Evolutionary conservation across 2,888 invertebrate genomes (phyloP), one percentile per base, ranked within the genome.

Genomic region (Sphaeridia pumilis): DNA sequence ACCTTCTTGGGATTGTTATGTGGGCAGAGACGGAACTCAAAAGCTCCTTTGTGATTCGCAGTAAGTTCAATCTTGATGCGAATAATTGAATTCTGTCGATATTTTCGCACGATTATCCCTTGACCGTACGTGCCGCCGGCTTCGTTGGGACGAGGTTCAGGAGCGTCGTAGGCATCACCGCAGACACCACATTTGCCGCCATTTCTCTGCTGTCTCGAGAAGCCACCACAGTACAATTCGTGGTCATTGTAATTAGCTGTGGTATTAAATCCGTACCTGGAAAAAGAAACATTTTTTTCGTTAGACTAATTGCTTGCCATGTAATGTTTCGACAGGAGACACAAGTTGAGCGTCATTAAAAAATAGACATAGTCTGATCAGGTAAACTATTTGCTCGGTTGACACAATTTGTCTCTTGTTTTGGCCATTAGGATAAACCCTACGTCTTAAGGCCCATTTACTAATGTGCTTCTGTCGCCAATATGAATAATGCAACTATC

Each of bases 241-340:
- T 88, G 83, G 71, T 90, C 89, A 70, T 89, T 87, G 73, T 88
- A 89, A 71, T 90, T 84, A 67, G 83, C 84, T 1, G 87, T 87
- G 1, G 88, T 87, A 69, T 82, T 78, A 71, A 89, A 90, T 54
- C 88, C 89, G 71, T 82, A 88, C 60, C 74, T 71, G 59, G 26
- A 54, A 28, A 42, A 42, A 31, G 27, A 10, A 44, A 46, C 44
- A 49, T n/a, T n/a, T n/a, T n/a, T n/a, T n/a, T 17, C 12, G 31
- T 31, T 14, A 31, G 31, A 31, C 12, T 38, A 17, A 17, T 12
- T 17, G 17, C 38, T 17, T 38, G 12, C 17, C 20, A 17, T 38
- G 31, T 31, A 10, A 31, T 31, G 7, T 10, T 7, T 14, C 31
- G 7, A 31, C 14, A 10, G 14, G 14, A 31, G 7, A 10, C 31